phyloP scores from a whole-genome alignment of 2,888 invertebrate species.

The Chelonus formosanus region DNA sequence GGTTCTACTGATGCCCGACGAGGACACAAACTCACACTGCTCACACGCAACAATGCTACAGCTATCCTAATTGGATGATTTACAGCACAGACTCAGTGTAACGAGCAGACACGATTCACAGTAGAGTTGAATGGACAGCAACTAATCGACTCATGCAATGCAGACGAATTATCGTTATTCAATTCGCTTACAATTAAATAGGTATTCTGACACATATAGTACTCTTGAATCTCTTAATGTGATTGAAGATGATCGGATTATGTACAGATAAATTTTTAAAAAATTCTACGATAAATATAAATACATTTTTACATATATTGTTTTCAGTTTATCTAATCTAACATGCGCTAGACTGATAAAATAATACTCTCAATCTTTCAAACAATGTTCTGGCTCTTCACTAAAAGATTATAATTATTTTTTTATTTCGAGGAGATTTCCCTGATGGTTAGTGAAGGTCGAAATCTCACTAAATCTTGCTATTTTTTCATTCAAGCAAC shows the following conservation, averaged over 20 bases:
- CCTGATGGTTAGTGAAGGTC: too few relatives aligned
- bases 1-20: constrained; percentile 24
- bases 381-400: too few relatives aligned
- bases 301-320: background rate
- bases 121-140: constrained; percentile 6
- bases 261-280: background rate
- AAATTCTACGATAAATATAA: background rate
- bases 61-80: constrained; percentile 48
- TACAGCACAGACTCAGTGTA: constrained; percentile 37
- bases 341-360: too few relatives aligned
- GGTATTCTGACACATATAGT: background rate
- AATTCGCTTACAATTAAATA: constrained; percentile 27
- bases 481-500: too few relatives aligned
- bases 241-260: background rate
- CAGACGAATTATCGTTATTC: constrained; percentile 20
- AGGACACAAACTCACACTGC: constrained; percentile 19
- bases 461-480: too few relatives aligned
- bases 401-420: background rate
- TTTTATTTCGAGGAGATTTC: too few relatives aligned
- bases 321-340: too few relatives aligned
- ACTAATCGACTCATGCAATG: constrained; percentile 25
- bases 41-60: constrained; percentile 32
- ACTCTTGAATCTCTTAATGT: constrained; percentile 3
- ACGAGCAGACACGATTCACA: constrained; percentile 20
- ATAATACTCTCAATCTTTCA: too few relatives aligned